Percentiles rank a stretch among this genome's conserved stretches.
phyloP scores from a whole-genome alignment of 92 coral and sea anemone species.

The Meandrina meandrites region DNA sequence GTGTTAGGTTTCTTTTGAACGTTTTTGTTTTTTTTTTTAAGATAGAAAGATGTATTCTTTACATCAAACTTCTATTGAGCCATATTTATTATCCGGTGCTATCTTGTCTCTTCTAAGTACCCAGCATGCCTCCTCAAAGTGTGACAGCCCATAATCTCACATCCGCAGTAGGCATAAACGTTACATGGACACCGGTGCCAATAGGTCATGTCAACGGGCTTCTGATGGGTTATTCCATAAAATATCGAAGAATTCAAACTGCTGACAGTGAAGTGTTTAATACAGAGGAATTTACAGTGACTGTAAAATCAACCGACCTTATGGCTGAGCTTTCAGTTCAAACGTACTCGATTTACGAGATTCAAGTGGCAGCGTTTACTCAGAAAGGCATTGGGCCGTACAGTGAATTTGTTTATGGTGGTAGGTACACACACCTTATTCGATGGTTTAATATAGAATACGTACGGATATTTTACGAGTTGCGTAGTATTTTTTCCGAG shows the following conservation, averaged over 20 bases:
- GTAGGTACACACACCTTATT: too few species aligned
- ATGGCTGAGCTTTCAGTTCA: conserved; percentile 12
- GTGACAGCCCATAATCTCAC: conserved; percentile 27
- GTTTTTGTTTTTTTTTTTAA: too few species aligned
- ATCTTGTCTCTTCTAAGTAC: conserved; percentile 17
- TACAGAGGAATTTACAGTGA: neutral
- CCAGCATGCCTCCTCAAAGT: conserved; percentile 45
- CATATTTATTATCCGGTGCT: too few species aligned
- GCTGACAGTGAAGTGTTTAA: conserved; percentile 27
- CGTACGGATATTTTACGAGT: too few species aligned
- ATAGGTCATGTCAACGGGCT: conserved; percentile 46
- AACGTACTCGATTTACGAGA: conserved; percentile 41
- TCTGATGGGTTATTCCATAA: conserved; percentile 39
- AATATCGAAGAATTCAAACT: conserved; percentile 35
- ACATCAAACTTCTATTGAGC: too few species aligned
- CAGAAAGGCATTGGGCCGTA: conserved; percentile 46
- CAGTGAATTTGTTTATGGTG: conserved; percentile 33
- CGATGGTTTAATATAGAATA: too few species aligned
- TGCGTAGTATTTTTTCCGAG: too few species aligned
- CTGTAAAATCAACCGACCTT: neutral
- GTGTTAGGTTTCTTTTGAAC: too few species aligned
- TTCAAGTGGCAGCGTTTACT: conserved; percentile 47
- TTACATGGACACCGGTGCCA: conserved; percentile 56
- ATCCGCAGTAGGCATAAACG: conserved; percentile 23
- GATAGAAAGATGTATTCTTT: too few species aligned